Base-by-base conservation (phyloP, 2,888 invertebrate genomes). In the Amphipoea lucens region DNA sequence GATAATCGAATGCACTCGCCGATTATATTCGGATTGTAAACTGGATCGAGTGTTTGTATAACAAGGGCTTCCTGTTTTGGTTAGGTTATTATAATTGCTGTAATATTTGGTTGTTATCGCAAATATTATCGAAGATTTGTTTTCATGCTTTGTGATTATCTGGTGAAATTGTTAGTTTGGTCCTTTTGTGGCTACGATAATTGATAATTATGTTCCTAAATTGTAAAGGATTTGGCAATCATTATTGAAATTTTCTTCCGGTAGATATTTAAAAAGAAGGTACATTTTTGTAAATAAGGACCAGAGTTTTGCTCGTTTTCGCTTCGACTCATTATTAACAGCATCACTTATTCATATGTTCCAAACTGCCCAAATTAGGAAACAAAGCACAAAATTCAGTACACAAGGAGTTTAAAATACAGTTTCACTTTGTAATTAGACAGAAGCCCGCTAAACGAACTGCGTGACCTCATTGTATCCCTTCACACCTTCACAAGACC, bases 41-140 rank as follows among this genome's bases (percentile, higher is more conserved):
- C 91, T 91, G 89, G 90, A 90, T 92, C 89, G 91, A 93, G 92
- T 92, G 89, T 90, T 94, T 92, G 92, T 85, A 89, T 89, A 91
- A 91, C 83, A 91, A 93, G 92, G 90, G 90, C 91, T 95, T 96
- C 96, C 96, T 95, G 95, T 94, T 92, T 90, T 88, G 89, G 87
- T 89, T 88, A 84, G 83, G 81, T 92, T 90, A 89, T 89, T 88
- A 89, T 90, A 88, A 81, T 88, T 83, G 81, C 89, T 90, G 88
- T 87, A 85, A 84, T 82, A 81, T 88, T 86, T 79, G 81, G 82
- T 87, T 88, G 80, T 89, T 88, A 86, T 79, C 78, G 84, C 78
- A 76, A 83, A 85, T 82, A 84, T 81, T 83, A 81, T 73, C 77
- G 54, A 65, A 68, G 70, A 73, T 48, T 54, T 62, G 60, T 36